Evolutionary conservation across 30 jellyfish, hydroid and myxozoan genomes (phyloP), one percentile per base, ranked within the genome.

Genomic region (Hydractinia symbiolongicarpus): DNA sequence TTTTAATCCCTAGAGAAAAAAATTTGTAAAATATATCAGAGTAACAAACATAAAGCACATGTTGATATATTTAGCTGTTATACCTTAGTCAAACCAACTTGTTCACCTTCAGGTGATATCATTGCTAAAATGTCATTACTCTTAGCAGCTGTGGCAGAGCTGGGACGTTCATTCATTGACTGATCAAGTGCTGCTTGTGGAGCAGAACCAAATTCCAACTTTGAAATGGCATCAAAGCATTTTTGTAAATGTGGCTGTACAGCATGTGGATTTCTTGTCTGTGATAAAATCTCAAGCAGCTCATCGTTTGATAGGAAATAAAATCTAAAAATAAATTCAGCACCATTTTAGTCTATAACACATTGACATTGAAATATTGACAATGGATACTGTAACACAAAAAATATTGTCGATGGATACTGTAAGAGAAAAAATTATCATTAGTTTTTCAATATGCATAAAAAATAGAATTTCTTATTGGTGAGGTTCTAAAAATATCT

Each of bases 231-330:
- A 82, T 94, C 99, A 69, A 94, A 94, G 72, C 99, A 94, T 68
- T 94, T 94, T 79, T 94, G 99, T 60, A 94, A 78, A 88, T 94
- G 99, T 4, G 99, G 99, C 61, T 94, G 99, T 1, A 94, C 99
- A 4, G 99, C 99, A 84, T 88, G 99, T 9, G 99, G 99, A 72
- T 94, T 94, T 85, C 99, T 84, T 66, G 99, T 94, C 66, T 94
- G 99, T n/a, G 99, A 94, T 77, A 94, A 66, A 15, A 94, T 94
- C 81, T 94, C 99, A 78, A 94, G 87, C 50, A 94, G 92, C 70
- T 94, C 99, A 73, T 94, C 99, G 72, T 94, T 94, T 13, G 99
- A 94, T 70, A 94, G 61, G 83, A 94, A 94, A 79, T 86, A 94
- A 79, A 94, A 94, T 73, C 99, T 94, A 50, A 8, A 77, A 77